phyloP scores from a whole-genome alignment of 2,113 vertebrate genomes.

The Eclectus roratus region DNA sequence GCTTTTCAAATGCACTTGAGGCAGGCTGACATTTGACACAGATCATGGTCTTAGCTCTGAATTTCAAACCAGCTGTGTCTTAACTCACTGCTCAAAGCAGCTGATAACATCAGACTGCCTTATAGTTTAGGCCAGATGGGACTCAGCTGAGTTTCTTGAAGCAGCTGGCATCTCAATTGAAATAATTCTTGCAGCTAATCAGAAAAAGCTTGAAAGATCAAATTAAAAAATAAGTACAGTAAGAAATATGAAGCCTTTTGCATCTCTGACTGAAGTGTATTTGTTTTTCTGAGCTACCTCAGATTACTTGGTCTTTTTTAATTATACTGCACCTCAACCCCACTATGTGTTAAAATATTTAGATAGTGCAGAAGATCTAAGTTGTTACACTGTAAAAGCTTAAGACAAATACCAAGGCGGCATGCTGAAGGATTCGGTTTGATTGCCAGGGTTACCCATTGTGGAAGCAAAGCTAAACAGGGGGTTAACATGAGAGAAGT shows the following conservation, averaged over 20 bases:
- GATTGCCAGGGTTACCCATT: background rate
- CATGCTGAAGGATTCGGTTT: background rate
- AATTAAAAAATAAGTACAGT: background rate
- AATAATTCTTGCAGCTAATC: background rate
- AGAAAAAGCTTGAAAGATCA: background rate
- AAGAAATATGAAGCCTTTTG: background rate
- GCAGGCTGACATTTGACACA: background rate
- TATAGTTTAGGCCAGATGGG: background rate
- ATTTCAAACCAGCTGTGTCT: slow-evolving; percentile 35
- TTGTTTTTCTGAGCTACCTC: background rate
- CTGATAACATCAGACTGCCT: background rate
- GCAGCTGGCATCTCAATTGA: background rate
- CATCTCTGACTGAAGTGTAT: background rate
- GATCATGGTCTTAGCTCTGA: background rate
- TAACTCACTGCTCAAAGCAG: slow-evolving; percentile 23
- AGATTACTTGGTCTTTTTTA: background rate
- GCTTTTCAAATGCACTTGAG: background rate
- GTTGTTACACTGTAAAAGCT: background rate
- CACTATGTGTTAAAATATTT: background rate
- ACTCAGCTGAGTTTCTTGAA: background rate
- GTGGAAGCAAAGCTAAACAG: background rate
- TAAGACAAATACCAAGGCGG: background rate
- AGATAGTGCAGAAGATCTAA: background rate
- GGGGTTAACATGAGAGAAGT: background rate
- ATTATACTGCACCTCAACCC: background rate